Percentiles rank a stretch among this genome's conserved stretches.
Evolutionary conservation across 2,113 vertebrate species (phyloP).

Genomic region (Toxotes jaculatrix): DNA sequence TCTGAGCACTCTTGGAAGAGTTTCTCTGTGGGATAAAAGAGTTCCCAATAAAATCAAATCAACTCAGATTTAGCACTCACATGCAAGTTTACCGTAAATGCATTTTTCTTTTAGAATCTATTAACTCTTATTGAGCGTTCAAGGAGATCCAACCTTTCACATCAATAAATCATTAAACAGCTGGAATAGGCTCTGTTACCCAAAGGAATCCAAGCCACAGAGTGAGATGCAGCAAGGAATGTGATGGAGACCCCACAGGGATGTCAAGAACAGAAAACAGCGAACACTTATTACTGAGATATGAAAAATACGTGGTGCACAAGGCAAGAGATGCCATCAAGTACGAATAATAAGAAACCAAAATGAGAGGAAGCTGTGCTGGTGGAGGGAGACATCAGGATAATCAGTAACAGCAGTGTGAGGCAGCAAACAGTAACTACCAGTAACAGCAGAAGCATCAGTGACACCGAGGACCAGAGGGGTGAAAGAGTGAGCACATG

Average conservation of each 20-base stretch:
- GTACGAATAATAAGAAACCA: slow-evolving; percentile 16
- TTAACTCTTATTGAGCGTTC: slow-evolving; percentile 4
- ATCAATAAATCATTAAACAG: slow-evolving; percentile 23
- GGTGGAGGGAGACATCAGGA: slow-evolving; percentile 24
- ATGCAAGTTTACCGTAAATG: neutral
- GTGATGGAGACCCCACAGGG: slow-evolving; percentile 19
- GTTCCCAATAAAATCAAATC: slow-evolving; percentile 2
- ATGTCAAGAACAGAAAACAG: slow-evolving; percentile 15
- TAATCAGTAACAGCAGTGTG: slow-evolving; percentile 43
- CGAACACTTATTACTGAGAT: slow-evolving; percentile 11
- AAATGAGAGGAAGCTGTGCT: slow-evolving; percentile 26
- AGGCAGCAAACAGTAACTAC: slow-evolving; percentile 22
- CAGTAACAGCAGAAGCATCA: slow-evolving; percentile 21
- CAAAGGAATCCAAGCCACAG: slow-evolving; percentile 7
- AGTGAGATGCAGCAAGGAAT: neutral
- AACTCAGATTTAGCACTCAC: neutral
- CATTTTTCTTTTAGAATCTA: neutral
- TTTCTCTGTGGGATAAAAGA: neutral
- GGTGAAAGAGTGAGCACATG: slow-evolving; percentile 9
- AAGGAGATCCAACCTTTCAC: slow-evolving; percentile 9
- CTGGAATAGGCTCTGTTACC: slow-evolving; percentile 9
- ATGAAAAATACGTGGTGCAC: slow-evolving; percentile 22
- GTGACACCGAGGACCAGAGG: slow-evolving; percentile 19
- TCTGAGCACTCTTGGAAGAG: neutral
- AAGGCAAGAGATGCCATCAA: slow-evolving; percentile 38